Conservation (phyloP, 2,797 vertebrate species). For the Microctenopoma lineatum region DNA sequence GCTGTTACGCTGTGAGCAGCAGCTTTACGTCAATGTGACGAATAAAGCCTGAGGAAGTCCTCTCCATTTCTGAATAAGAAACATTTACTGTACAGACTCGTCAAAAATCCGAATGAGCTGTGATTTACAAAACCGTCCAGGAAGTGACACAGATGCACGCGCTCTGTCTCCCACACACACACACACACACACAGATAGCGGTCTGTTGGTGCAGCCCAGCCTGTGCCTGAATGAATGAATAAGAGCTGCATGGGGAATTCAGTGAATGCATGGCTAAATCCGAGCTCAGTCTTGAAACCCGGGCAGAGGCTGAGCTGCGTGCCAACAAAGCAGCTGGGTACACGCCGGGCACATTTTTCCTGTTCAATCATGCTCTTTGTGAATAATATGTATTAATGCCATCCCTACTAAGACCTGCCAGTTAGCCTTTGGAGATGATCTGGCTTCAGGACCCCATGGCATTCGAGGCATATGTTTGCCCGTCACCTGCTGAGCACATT, state of each 20-base stretch:
- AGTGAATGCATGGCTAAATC: conserved; percentile 77
- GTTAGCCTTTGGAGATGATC: conserved; percentile 86
- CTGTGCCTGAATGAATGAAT: conserved; percentile 73
- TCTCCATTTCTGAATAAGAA: conserved; percentile 26
- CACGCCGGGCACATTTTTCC: conserved; percentile 78
- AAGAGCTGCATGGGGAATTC: conserved; percentile 79
- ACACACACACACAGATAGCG: conserved; percentile 51
- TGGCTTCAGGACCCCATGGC: conserved; percentile 82
- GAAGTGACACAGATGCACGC: conserved; percentile 47
- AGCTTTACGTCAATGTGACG: conserved; percentile 6
- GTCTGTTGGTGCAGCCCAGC: conserved; percentile 67
- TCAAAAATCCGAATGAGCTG: conserved; percentile 66
- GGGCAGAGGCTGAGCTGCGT: conserved; percentile 65
- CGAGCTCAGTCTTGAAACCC: conserved; percentile 72
- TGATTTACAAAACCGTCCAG: conserved; percentile 53
- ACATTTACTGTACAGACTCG: conserved; percentile 34
- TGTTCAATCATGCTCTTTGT: conserved; percentile 87
- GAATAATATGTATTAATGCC: conserved; percentile 85
- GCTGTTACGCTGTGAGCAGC: conserved; percentile 22
- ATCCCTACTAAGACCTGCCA: conserved; percentile 80
- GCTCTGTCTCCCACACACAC: neutral
- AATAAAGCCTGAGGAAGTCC: conserved; percentile 14
- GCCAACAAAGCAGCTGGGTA: conserved; percentile 80
- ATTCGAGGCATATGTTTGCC: conserved; percentile 81
- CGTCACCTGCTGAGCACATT: conserved; percentile 80